Conservation (phyloP, 2,113 vertebrate genomes). For the Isichthys henryi region DNA sequence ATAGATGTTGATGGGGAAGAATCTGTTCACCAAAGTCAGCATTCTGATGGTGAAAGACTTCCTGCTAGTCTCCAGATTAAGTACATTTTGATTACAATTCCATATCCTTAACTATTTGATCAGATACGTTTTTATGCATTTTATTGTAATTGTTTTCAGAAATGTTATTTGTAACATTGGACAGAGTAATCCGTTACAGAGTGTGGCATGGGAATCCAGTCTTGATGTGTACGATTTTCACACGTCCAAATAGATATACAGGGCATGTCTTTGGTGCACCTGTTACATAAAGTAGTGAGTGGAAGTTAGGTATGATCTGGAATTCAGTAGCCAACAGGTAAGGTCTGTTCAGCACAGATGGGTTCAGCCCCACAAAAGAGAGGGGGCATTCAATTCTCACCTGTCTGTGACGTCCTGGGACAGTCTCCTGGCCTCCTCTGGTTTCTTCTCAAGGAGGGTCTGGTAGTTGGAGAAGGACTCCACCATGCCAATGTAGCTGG, state of each 20-base stretch:
- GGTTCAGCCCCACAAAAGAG: background rate
- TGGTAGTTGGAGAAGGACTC: conserved; percentile 68
- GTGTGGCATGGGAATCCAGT: background rate
- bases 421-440: conserved; percentile 52
- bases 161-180: background rate
- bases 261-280: background rate
- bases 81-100: background rate
- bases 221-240: background rate
- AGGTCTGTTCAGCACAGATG: background rate
- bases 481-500: conserved; percentile 58
- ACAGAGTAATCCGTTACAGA: background rate
- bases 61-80: no score
- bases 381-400: conserved; percentile 40
- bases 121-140: background rate
- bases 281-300: background rate
- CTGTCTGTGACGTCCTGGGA: conserved; percentile 57
- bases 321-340: no score
- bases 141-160: background rate
- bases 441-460: conserved; percentile 48
- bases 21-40: no score
- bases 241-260: background rate
- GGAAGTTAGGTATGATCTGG: background rate
- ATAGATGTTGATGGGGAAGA: background rate
- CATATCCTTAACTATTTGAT: background rate
- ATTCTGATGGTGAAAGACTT: no score